A percentile compares a stretch with the other conserved stretches of the same genome.
Conservation (phyloP, 2,113 vertebrate species). For the Spea bombifrons region DNA sequence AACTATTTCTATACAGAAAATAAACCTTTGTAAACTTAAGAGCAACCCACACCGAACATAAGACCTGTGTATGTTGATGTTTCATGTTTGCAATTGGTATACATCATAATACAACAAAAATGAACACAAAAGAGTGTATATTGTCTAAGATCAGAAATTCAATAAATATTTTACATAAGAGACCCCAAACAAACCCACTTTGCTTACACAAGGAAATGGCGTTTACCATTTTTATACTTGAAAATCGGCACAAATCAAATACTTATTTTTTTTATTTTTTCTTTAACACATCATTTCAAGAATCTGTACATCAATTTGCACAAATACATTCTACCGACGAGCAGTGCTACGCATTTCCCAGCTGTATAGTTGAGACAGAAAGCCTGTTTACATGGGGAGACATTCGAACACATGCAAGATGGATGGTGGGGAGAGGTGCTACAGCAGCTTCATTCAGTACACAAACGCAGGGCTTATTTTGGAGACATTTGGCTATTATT, state of each 20-base stretch:
- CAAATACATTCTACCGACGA: neutral
- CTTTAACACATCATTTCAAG: neutral
- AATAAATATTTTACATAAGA: neutral
- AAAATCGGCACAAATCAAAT: neutral
- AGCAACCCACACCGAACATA: neutral
- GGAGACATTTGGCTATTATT: neutral
- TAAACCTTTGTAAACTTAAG: neutral
- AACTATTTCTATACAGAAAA: conserved; percentile 12
- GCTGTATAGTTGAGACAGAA: neutral
- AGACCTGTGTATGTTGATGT: neutral
- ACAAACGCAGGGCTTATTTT: neutral
- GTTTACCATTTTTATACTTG: neutral
- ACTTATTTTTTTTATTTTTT: neutral
- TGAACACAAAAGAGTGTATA: neutral
- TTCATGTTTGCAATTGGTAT: neutral
- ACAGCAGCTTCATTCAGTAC: neutral
- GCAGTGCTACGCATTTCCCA: neutral
- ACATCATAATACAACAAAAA: neutral
- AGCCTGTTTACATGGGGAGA: neutral
- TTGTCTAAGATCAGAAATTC: neutral
- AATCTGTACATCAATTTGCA: neutral
- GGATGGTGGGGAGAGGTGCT: neutral
- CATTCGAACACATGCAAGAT: neutral
- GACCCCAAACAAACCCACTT: neutral
- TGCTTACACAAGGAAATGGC: neutral